Percentiles rank a stretch among this genome's conserved stretches.
These are phyloP conservation scores for Myioborus miniatus DNA, from an alignment of 2,797 vertebrate species.

Conservation along the genomic window DNA sequence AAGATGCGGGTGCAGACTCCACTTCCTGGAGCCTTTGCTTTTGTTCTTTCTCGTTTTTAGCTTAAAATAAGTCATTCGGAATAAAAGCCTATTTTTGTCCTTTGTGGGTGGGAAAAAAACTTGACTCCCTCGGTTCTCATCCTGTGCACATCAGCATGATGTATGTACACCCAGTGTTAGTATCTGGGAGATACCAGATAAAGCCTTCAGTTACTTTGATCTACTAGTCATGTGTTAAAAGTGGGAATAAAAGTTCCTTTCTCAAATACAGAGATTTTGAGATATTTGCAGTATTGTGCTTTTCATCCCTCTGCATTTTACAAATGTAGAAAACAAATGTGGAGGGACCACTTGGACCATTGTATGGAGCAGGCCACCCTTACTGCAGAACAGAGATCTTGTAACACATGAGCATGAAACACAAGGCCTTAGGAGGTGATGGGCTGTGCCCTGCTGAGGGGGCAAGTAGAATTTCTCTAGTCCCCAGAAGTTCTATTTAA, in stretches of 20 bases:
- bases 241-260: background rate
- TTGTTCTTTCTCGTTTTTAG: slow-evolving; percentile 46
- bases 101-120: slow-evolving; percentile 30
- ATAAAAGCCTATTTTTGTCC: slow-evolving; percentile 60
- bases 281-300: background rate
- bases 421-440: background rate
- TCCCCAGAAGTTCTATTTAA: background rate
- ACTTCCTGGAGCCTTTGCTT: slow-evolving; percentile 33
- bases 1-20: background rate
- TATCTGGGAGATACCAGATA: slow-evolving; percentile 37
- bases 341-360: background rate
- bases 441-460: background rate
- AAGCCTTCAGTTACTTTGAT: slow-evolving; percentile 22
- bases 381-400: background rate
- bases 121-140: background rate
- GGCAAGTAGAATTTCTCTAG: background rate
- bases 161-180: background rate
- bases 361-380: background rate
- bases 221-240: background rate
- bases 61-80: slow-evolving; percentile 50
- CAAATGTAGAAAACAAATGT: background rate
- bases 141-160: background rate
- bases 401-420: background rate
- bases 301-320: background rate
- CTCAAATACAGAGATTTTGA: background rate